These are phyloP conservation scores for Neotoxoptera formosana DNA, from an alignment of 1,140 invertebrate genomes.

Conservation along the genomic window DNA sequence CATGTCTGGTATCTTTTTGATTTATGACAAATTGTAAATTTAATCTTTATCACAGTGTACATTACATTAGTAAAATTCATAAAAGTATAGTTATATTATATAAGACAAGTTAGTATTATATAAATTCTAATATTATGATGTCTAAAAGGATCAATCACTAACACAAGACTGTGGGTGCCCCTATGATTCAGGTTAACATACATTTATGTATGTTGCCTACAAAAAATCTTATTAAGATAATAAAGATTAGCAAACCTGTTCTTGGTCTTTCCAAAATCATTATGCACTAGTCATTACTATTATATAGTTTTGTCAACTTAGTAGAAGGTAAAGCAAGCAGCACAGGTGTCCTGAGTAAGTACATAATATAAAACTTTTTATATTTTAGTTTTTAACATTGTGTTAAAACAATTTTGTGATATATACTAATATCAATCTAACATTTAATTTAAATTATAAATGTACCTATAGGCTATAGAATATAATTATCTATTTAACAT, in stretches of 20 bases:
- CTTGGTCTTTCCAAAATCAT: not conserved
- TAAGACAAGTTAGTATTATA: not conserved
- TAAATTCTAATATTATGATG: not conserved
- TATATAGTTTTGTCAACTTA: not conserved
- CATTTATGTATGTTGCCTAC: not conserved
- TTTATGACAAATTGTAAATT: not conserved
- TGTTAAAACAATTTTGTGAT: not conserved
- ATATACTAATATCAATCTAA: not conserved
- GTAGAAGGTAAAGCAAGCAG: conserved; percentile 29
- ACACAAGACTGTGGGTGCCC: not conserved
- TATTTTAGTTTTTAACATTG: not conserved
- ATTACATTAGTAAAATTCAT: not conserved
- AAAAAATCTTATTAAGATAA: not conserved
- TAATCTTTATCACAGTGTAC: not conserved
- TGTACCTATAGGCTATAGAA: too few relatives aligned
- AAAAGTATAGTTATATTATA: not conserved
- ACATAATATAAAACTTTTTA: not conserved
- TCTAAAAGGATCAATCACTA: not conserved
- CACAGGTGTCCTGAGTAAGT: conserved; percentile 9
- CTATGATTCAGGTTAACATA: not conserved
- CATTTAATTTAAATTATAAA: not conserved
- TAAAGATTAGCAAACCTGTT: conserved; percentile 19
- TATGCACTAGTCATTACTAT: not conserved
- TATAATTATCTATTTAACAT: not conserved
- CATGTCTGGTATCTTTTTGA: not conserved